Conservation (phyloP, 2,113 vertebrate species). For the Martes martes region DNA sequence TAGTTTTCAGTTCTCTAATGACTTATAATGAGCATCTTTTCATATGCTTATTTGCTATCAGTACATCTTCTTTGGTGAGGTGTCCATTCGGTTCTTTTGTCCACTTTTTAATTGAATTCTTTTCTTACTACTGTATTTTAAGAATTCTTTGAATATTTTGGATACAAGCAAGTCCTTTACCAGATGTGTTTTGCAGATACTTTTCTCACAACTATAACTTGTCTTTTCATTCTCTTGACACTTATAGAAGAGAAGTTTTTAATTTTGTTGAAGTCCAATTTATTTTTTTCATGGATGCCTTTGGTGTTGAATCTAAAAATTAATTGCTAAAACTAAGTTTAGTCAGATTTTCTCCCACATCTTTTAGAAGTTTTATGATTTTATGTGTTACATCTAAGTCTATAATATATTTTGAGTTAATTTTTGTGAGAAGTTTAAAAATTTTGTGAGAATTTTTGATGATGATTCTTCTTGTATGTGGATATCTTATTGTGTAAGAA, state of each 20-base stretch:
- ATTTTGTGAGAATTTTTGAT: too few species aligned
- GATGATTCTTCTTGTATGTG: background rate
- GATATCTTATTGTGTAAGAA: background rate
- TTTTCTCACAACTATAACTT: background rate
- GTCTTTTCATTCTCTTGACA: background rate
- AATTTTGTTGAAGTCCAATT: background rate
- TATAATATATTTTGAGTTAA: background rate
- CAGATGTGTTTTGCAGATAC: background rate
- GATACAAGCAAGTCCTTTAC: background rate
- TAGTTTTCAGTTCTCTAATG: background rate
- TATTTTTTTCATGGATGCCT: background rate
- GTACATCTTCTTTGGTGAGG: background rate
- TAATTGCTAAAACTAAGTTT: background rate
- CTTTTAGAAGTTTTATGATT: background rate
- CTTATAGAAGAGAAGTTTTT: background rate
- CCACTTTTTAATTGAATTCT: background rate
- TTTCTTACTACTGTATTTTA: background rate
- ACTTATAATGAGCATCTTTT: background rate
- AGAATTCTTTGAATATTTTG: background rate
- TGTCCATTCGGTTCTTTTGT: background rate
- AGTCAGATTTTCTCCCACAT: background rate
- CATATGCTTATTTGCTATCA: background rate
- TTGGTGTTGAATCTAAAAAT: background rate
- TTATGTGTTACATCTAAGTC: background rate
- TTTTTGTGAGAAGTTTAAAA: background rate